phyloP scores from a whole-genome alignment of 2,888 invertebrate genomes.

The Microctonus brassicae region DNA sequence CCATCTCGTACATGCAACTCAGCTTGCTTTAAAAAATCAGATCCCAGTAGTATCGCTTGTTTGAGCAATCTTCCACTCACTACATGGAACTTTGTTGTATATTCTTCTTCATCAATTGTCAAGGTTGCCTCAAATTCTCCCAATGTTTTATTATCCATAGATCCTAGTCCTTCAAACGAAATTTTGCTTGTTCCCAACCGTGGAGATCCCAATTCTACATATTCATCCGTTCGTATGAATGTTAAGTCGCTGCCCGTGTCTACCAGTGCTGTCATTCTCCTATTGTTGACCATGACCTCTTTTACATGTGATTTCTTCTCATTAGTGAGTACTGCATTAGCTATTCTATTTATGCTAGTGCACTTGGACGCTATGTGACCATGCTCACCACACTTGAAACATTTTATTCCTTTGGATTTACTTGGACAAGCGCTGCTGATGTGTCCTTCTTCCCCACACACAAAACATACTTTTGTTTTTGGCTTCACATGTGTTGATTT shows the following conservation, averaged over 20 bases:
- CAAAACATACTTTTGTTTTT: not conserved
- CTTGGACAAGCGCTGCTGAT: not conserved
- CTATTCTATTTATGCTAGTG: not conserved
- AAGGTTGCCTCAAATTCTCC: slow-evolving; percentile 30
- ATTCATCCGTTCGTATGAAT: slow-evolving; percentile 20
- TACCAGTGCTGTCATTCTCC: not conserved
- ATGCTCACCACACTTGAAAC: not conserved
- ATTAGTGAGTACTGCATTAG: not conserved
- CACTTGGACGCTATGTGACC: not conserved
- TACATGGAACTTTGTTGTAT: slow-evolving; percentile 32
- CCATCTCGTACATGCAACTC: slow-evolving; percentile 28
- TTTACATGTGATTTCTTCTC: not conserved
- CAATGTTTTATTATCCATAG: slow-evolving; percentile 18
- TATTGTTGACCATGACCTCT: no score
- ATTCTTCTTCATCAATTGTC: slow-evolving; percentile 23
- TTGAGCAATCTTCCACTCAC: slow-evolving; percentile 30
- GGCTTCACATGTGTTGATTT: no score
- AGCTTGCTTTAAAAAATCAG: slow-evolving; percentile 34
- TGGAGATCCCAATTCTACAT: slow-evolving; percentile 34
- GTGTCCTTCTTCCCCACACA: not conserved
- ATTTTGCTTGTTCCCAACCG: not conserved
- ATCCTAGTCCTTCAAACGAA: slow-evolving; percentile 25
- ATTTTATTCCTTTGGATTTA: not conserved
- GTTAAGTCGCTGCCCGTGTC: slow-evolving; percentile 39
- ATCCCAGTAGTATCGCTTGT: slow-evolving; percentile 36